These are phyloP conservation scores for Apomyelois bistriatella DNA, from an alignment of 2,888 invertebrate species.

Conservation along the genomic window DNA sequence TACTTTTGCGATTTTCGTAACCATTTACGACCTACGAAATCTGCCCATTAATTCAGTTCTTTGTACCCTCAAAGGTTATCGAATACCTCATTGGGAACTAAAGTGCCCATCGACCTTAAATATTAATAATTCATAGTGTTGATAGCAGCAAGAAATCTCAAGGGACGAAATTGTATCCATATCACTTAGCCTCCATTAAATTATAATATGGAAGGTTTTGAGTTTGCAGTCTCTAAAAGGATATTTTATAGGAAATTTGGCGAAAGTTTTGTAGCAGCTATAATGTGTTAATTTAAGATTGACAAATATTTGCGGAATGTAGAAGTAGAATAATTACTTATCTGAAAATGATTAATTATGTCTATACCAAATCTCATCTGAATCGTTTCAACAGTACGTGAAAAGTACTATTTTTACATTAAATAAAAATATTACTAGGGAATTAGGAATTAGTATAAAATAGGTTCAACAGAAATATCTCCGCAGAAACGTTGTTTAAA, in stretches of 20 bases:
- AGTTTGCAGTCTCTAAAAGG: not conserved
- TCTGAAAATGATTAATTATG: too few relatives aligned
- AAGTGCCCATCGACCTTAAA: constrained; percentile 16
- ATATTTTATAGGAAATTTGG: not conserved
- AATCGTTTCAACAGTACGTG: too few relatives aligned
- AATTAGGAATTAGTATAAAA: too few relatives aligned
- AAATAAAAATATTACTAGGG: too few relatives aligned
- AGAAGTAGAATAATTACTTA: too few relatives aligned
- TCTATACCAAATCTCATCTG: too few relatives aligned
- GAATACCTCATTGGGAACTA: constrained; percentile 13
- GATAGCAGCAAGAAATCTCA: constrained; percentile 27
- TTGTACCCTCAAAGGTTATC: constrained; percentile 8
- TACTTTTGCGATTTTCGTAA: not conserved
- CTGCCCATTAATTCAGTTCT: constrained; percentile 10
- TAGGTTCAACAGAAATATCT: too few relatives aligned
- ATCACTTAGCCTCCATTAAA: constrained; percentile 23
- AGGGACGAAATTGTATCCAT: constrained; percentile 25
- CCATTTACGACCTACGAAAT: not conserved
- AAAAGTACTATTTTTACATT: too few relatives aligned
- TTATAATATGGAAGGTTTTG: constrained; percentile 7
- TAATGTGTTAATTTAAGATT: not conserved
- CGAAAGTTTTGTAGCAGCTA: not conserved
- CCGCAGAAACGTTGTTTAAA: too few relatives aligned
- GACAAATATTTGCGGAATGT: too few relatives aligned
- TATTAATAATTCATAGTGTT: constrained; percentile 26